phyloP scores from a whole-genome alignment of 2,113 vertebrate species.

The Vimba vimba region DNA sequence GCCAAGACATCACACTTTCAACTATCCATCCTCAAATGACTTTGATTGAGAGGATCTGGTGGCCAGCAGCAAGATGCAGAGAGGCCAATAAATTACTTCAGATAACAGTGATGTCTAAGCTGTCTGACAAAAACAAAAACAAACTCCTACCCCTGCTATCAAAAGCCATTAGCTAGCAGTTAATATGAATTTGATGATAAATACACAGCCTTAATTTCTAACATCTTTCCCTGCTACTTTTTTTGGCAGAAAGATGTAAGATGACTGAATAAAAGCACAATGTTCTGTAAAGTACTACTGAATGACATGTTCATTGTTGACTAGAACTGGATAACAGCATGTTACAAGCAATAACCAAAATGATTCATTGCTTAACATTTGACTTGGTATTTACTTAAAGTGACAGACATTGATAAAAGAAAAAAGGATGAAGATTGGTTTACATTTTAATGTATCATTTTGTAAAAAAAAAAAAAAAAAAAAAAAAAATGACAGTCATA shows the following conservation, averaged over 20 bases:
- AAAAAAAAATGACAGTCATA: background rate
- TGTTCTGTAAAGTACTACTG: background rate
- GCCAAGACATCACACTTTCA: slow-evolving; percentile 3
- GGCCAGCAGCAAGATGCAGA: slow-evolving; percentile 23
- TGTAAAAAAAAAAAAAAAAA: background rate
- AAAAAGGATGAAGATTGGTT: background rate
- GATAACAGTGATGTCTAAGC: slow-evolving; percentile 49
- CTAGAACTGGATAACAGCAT: background rate
- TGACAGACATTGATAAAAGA: background rate
- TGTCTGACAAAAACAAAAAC: slow-evolving; percentile 49
- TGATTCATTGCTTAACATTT: too few species aligned
- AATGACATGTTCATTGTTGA: background rate
- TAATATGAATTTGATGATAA: slow-evolving; percentile 48
- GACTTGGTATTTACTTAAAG: too few species aligned
- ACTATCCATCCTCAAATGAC: slow-evolving; percentile 35
- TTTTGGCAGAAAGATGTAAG: background rate
- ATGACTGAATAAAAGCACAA: background rate
- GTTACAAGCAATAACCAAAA: background rate
- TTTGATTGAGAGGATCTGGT: slow-evolving; percentile 49
- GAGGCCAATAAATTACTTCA: slow-evolving; percentile 43
- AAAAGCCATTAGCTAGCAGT: slow-evolving; percentile 50
- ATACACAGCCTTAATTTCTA: background rate
- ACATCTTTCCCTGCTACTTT: background rate
- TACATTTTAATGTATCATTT: background rate
- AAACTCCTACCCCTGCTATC: slow-evolving; percentile 32